Base-by-base conservation (phyloP, 2,113 vertebrate species). In the Plecturocebus donacophilus region DNA sequence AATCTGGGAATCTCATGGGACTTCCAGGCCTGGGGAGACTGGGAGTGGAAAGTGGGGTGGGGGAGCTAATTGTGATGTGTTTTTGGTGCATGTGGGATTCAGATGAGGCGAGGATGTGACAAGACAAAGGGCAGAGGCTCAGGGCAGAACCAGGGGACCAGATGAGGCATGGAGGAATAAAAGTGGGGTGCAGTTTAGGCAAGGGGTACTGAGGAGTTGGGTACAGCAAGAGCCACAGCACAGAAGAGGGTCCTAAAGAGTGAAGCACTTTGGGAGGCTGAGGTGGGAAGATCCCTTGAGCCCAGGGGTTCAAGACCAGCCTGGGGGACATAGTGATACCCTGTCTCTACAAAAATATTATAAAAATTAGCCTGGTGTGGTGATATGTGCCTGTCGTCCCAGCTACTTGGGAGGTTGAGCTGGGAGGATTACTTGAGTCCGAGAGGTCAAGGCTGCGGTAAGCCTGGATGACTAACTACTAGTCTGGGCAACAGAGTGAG, bases 1-100 rank as follows among this genome's bases (percentile, higher is more conserved):
- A 61, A 19, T 61, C 88, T 58, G 17, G 21, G 91, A 61, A 19
- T 61, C 42, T 17, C n/a, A 0, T 20, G 75, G 19, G 25, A 64
- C 61, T 32, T 32, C 61, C 27, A 64, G 27, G 27, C 9, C 56
- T 42, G 4, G 42, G 76, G 38, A 19, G 17, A 30, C 66, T 27
- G 68, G 40, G 77, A 75, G 45, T 19, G 45, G n/a, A 35, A 5
- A 3, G n/a, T 38, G 73, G 30, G 40, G 52, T 9, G 61, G 21
- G 17, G 54, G 38, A 38, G 13, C 9, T 25, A 45, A 84, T 17
- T 0, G 2, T 64, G 61, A 14, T 0, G 2, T 32, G 61, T 2
- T 64, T 32, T 64, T 64, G 61, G 61, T 64, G 61, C 14, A 1
- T 25, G 52, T 23, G 42, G 47, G 56, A 14, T 47, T 87, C 7